These are phyloP conservation scores for Psilopogon haemacephalus DNA, from an alignment of 2,113 vertebrate species.

Conservation along the genomic window DNA sequence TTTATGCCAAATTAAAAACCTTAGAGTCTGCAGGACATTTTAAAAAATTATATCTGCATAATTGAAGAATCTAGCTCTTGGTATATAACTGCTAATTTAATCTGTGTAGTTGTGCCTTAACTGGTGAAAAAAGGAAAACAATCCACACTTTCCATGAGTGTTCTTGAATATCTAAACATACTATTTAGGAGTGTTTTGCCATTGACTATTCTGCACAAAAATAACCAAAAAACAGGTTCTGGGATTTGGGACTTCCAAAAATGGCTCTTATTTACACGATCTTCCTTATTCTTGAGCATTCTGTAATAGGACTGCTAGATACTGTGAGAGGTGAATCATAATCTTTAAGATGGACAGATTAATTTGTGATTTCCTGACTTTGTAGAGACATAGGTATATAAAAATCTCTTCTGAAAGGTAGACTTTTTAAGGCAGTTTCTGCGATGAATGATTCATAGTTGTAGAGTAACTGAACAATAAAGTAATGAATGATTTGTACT, in stretches of 20 bases:
- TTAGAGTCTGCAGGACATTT: not conserved
- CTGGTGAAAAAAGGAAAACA: not conserved
- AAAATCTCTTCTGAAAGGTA: not conserved
- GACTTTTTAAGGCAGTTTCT: not conserved
- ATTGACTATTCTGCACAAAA: not conserved
- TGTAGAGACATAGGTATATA: not conserved
- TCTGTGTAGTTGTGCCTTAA: not conserved
- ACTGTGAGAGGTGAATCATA: not conserved
- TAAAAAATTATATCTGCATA: not conserved
- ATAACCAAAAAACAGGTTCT: not conserved
- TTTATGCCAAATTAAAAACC: not conserved
- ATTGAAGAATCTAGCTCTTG: not conserved
- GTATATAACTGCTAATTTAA: not conserved
- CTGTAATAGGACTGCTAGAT: not conserved
- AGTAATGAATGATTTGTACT: not conserved
- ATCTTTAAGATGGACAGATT: not conserved
- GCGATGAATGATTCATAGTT: not conserved
- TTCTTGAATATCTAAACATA: not conserved
- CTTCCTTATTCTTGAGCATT: not conserved
- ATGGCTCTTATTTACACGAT: not conserved
- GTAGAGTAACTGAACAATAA: not conserved
- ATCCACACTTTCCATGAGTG: not conserved
- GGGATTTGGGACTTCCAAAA: not conserved
- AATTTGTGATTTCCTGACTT: not conserved
- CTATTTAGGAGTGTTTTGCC: not conserved